Percentiles rank a stretch among this genome's conserved stretches.
Evolutionary conservation across 2,113 vertebrate genomes (phyloP).

Genomic region (Gobius niger): DNA sequence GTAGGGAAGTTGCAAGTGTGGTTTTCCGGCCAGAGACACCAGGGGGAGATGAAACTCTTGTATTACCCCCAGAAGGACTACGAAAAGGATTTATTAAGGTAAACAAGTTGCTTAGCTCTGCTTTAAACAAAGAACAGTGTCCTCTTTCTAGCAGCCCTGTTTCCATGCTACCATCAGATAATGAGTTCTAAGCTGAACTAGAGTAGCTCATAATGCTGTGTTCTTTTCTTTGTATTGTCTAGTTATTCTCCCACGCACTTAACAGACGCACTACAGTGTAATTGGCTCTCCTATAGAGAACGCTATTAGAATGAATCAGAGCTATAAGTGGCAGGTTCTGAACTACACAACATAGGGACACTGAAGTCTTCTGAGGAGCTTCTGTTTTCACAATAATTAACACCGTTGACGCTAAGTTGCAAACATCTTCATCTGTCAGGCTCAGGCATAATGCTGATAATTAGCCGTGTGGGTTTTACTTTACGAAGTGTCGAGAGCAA

Average conservation of each 20-base stretch:
- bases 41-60: too few species aligned
- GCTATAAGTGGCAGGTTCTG: background rate
- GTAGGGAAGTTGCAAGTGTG: too few species aligned
- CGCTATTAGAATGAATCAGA: background rate
- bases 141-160: background rate
- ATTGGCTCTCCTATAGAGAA: background rate
- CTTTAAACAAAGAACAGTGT: background rate
- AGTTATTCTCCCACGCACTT: background rate
- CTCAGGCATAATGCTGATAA: conserved; percentile 13
- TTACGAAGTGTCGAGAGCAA: background rate
- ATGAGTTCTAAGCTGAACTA: background rate
- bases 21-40: too few species aligned
- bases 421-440: conserved; percentile 7
- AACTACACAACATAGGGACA: background rate
- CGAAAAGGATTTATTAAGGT: too few species aligned
- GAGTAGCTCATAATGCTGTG: too few species aligned
- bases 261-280: background rate
- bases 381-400: conserved; percentile 19
- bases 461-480: background rate
- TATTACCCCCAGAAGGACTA: too few species aligned
- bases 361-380: conserved; percentile 13
- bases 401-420: conserved; percentile 16
- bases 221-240: background rate
- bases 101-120: too few species aligned
- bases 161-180: background rate